Conservation (phyloP, 2,888 invertebrate species). For the Lydus trimaculatus region DNA sequence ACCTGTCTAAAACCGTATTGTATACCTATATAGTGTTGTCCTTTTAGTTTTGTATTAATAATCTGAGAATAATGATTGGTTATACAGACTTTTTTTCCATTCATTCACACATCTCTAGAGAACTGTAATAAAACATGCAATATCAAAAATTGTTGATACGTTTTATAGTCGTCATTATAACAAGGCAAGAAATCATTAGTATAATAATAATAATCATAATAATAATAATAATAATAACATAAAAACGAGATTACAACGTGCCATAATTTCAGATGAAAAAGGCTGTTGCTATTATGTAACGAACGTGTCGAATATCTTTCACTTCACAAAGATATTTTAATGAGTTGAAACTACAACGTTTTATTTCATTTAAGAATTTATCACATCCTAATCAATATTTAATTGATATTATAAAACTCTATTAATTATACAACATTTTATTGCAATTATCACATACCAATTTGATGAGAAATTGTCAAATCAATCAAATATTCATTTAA, state of each 20-base stretch:
- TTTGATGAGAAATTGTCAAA: too few relatives aligned
- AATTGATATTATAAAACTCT: not conserved
- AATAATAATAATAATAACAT: too few relatives aligned
- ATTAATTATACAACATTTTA: not conserved
- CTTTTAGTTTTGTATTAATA: not conserved
- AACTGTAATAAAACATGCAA: not conserved
- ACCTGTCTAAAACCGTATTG: not conserved
- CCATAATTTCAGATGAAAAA: too few relatives aligned
- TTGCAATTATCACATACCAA: too few relatives aligned
- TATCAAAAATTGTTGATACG: not conserved
- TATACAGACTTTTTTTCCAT: too few relatives aligned
- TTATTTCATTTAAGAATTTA: not conserved
- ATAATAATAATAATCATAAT: not conserved
- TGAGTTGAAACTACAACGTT: not conserved
- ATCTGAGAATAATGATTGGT: not conserved
- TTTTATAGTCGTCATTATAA: not conserved
- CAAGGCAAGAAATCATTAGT: not conserved
- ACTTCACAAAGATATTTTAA: not conserved
- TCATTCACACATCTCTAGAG: not conserved
- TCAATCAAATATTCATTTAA: not conserved
- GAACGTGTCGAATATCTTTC: conserved; percentile 1
- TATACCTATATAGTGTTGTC: not conserved
- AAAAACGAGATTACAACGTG: not conserved
- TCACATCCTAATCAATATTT: not conserved
- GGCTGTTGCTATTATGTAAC: not conserved